Base-by-base conservation (phyloP, 2,797 vertebrate species). In the Anguilla megastoma region DNA sequence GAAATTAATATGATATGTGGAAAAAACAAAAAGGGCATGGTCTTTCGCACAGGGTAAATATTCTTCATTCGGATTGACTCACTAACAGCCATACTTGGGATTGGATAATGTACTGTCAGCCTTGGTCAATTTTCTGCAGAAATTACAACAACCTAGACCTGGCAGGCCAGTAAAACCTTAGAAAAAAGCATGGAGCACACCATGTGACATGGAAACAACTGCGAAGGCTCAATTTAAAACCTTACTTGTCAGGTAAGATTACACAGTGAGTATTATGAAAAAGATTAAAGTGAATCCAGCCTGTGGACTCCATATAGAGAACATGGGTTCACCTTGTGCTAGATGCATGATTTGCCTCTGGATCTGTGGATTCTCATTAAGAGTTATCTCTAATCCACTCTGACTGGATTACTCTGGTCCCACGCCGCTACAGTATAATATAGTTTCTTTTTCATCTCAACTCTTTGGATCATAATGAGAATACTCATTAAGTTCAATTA, bases 401-500 rank as follows among this genome's bases (percentile, higher is more conserved):
- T n/a, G 45, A 85, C 56, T 16, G 30, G 54, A 33, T 50, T 48
- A 50, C 27, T 6, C 56, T 58, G 84, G 84, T 33, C 54, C 48
- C 54, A 18, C 14, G 3, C 14, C 21, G 14, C 84, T 85, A 21
- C 27, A 33, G 50, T 84, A 14, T 52, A 14, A 60, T n/a, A n/a
- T 0, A 8, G 52, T 60, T 85, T 60, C 84, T 18, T 18, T 85
- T 60, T 85, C 33, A 58, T 85, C 54, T 12, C 18, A 60, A 85
- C 84, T 41, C 52, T 30, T 58, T 18, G 56, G 4, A 36, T 33
- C 16, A 41, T 58, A 33, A 60, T 85, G 84, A 56, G 56, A 85
- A 27, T 21, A 85, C 33, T 85, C 84, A 85, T 58, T 36, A 85
- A 30, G 30, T 5, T 85, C 84, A 58, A 85, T 85, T 85, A 85